Evolutionary conservation across 64 coral and sea anemone species (phyloP).

Genomic region (Hydrozoanthus tunicans): DNA sequence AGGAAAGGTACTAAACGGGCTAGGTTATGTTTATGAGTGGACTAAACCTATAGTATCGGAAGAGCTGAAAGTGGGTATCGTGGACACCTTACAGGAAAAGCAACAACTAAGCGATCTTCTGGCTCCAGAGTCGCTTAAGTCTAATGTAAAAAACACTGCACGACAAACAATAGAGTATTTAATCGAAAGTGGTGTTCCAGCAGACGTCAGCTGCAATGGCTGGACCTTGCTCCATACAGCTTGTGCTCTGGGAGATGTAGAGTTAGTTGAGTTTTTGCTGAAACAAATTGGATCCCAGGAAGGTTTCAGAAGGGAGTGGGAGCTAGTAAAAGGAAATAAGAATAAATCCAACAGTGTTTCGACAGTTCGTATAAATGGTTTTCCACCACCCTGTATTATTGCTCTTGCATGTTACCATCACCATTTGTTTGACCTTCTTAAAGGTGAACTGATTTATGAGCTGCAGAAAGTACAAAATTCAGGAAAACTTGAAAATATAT

Average conservation of each 20-base stretch:
- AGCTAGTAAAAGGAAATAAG: neutral
- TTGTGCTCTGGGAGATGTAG: constrained; percentile 2
- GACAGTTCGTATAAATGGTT: neutral
- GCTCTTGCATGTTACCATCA: neutral
- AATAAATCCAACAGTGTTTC: neutral
- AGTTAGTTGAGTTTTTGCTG: constrained; percentile 19
- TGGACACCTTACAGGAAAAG: neutral
- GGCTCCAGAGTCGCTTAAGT: neutral
- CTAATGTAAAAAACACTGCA: neutral
- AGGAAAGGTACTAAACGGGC: neutral
- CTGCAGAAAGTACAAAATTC: neutral
- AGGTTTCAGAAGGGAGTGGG: neutral
- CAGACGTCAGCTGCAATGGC: neutral
- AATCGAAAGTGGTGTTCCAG: neutral
- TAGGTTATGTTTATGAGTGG: too few species aligned
- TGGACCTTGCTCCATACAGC: constrained; percentile 11
- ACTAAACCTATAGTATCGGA: neutral
- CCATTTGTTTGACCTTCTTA: constrained; percentile 15
- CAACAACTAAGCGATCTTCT: neutral
- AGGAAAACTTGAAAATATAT: neutral
- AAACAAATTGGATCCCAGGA: neutral
- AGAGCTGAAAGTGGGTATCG: neutral
- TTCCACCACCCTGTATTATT: neutral
- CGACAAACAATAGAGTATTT: neutral
- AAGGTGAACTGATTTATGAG: neutral